These are phyloP conservation scores for Coregonus clupeaformis DNA, from an alignment of 2,113 vertebrate species.

Conservation along the genomic window DNA sequence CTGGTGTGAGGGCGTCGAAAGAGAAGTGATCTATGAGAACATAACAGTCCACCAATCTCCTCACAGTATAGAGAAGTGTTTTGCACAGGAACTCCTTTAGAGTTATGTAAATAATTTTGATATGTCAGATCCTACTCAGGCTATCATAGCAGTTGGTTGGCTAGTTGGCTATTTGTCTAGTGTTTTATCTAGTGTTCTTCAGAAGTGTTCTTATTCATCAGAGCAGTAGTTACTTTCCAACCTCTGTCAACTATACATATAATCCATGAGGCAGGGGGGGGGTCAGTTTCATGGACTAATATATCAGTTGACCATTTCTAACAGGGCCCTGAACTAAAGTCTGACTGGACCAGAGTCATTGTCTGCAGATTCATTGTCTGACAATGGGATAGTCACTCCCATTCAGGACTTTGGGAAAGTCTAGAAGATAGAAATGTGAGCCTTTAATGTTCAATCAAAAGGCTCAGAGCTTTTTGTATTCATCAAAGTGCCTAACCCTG, in stretches of 20 bases:
- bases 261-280: no score
- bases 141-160: background rate
- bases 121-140: background rate
- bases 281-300: no score
- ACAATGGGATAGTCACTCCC: background rate
- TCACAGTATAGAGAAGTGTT: background rate
- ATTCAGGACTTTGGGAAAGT: slow-evolving; percentile 7
- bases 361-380: slow-evolving; percentile 42
- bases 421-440: slow-evolving; percentile 8
- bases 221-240: background rate
- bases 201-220: background rate
- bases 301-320: background rate
- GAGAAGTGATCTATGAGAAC: background rate
- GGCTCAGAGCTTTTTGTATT: background rate
- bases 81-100: slow-evolving; percentile 34
- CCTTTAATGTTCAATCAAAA: slow-evolving; percentile 15
- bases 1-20: background rate
- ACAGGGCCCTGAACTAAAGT: background rate
- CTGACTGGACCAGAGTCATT: slow-evolving; percentile 23
- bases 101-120: slow-evolving; percentile 15
- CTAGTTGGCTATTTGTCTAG: background rate
- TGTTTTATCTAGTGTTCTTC: background rate
- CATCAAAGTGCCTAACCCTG: no score
- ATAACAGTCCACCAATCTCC: background rate
- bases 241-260: no score